Evolutionary conservation across 2,888 invertebrate genomes (phyloP).

Genomic region (Endotricha flammealis): DNA sequence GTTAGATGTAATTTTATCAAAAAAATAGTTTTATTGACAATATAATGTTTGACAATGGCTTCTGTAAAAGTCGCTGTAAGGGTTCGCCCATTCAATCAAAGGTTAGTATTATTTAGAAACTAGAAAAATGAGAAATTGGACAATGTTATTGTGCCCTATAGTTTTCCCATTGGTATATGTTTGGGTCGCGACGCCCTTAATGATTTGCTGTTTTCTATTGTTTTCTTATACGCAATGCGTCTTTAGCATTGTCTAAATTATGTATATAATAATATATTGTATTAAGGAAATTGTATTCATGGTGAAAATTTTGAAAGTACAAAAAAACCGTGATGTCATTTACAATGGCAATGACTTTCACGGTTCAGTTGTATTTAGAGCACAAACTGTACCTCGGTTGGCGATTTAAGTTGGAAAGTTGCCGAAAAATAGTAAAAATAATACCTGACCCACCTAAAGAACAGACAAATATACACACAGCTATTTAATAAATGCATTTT

Average conservation of each 20-base stretch:
- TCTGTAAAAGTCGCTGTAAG: conserved; percentile 95
- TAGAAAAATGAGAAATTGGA: conserved; percentile 19
- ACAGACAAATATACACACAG: conserved; percentile 15
- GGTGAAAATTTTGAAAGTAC: conserved; percentile 55
- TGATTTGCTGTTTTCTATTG: conserved; percentile 26
- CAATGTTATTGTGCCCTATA: conserved; percentile 36
- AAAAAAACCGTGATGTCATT: conserved; percentile 73
- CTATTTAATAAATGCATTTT: conserved; percentile 22
- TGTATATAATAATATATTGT: conserved; percentile 9
- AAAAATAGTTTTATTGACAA: conserved; percentile 47
- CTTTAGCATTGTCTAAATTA: conserved; percentile 14
- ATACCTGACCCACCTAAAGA: conserved; percentile 41
- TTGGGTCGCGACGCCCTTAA: conserved; percentile 32
- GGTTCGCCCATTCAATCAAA: conserved; percentile 93
- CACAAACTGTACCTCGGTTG: conserved; percentile 65
- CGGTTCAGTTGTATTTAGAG: conserved; percentile 74
- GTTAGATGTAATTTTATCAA: conserved; percentile 53
- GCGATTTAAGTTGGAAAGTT: conserved; percentile 68
- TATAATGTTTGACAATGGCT: conserved; percentile 85
- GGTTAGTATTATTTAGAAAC: conserved; percentile 70
- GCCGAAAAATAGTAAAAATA: conserved; percentile 54
- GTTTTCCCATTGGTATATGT: conserved; percentile 30
- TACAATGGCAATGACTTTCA: conserved; percentile 73
- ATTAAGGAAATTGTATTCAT: conserved; percentile 13
- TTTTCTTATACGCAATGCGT: conserved; percentile 21